phyloP scores from a whole-genome alignment of 2,113 vertebrate genomes.

The Corythaeola cristata region DNA sequence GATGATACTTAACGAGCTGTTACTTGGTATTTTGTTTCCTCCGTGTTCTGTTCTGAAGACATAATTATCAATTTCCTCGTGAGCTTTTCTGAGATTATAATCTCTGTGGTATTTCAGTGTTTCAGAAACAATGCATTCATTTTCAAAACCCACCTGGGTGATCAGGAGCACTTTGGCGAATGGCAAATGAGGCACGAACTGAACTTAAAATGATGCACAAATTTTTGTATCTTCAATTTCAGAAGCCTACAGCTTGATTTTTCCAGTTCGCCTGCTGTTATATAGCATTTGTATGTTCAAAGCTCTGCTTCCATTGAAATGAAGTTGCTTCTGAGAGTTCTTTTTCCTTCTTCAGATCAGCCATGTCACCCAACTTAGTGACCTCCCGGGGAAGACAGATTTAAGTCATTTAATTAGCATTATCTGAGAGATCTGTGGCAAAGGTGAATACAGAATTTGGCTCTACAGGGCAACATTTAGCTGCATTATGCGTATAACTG shows the following conservation, averaged over 20 bases:
- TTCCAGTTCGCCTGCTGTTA: neutral
- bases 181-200: neutral
- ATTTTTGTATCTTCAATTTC: neutral
- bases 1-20: neutral
- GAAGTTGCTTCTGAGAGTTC: neutral
- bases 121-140: neutral
- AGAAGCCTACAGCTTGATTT: neutral
- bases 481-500: neutral
- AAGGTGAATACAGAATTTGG: neutral
- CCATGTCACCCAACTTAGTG: neutral
- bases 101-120: neutral
- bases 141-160: neutral
- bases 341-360: neutral
- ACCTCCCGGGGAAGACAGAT: neutral
- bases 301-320: neutral
- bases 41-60: neutral
- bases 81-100: neutral
- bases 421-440: neutral
- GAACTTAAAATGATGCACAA: neutral
- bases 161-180: neutral
- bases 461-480: neutral
- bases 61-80: neutral
- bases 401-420: neutral
- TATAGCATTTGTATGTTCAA: neutral
- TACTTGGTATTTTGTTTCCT: neutral